Base-by-base conservation (phyloP, 2,113 vertebrate genomes). In the Lepus timidus region DNA sequence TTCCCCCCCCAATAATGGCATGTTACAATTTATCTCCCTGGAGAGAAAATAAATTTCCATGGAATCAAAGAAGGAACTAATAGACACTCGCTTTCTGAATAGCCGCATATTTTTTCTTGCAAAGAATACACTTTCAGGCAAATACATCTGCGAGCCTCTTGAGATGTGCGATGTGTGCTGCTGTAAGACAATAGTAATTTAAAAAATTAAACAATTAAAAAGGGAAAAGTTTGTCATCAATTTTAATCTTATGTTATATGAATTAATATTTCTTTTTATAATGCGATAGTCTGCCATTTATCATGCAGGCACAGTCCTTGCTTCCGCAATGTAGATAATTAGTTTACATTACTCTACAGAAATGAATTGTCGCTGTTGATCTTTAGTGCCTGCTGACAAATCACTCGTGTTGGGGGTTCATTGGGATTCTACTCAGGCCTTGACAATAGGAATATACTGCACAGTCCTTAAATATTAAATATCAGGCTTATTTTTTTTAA, bases 11-110 rank as follows among this genome's bases (percentile, higher is more conserved):
- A 97, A 98, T 97, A 97, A 97, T 96, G 98, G 96, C 92, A 97
- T 97, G 97, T 98, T 98, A 98, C 98, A 98, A 98, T 98, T 97
- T 98, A 98, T 98, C 98, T 98, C 98, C 97, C 98, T 95, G 91
- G 97, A 98, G 97, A 97, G 49, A 93, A 97, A 98, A 97, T 96
- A 97, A 97, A 97, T 98, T 98, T 98, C 97, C 97, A 88, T 96
- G 94, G 96, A 97, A 97, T 73, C 92, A 98, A 97, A 97, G 86
- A 82, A 96, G 97, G 95, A 97, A 97, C 96, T 95, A 97, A 98
- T 95, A 98, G 97, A 98, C 86, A 95, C 97, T 95, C 93, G 70
- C 98, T 97, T 97, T 97, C 96, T 89, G 94, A 98, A 97, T 85
- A 96, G 92, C 75, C 67, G 0, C 23, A 17, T 23, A 49, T 82